Evolutionary conservation across 2,113 vertebrate genomes (phyloP).

Genomic region (Pitta sordida): DNA sequence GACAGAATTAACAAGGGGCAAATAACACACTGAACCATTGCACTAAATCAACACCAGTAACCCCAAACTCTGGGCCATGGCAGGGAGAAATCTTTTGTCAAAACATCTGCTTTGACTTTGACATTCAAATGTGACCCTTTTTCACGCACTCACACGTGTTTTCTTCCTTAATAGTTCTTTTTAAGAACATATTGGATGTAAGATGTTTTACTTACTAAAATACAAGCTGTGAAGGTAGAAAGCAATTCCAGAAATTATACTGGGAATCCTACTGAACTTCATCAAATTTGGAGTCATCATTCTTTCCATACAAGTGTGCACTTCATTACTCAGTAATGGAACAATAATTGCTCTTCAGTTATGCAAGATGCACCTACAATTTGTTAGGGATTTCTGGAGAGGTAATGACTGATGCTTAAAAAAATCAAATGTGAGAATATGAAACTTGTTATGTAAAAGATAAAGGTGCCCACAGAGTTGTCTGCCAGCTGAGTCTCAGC

Average conservation of each 20-base stretch:
- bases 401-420: slow-evolving; percentile 22
- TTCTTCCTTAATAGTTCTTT: not conserved
- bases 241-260: not conserved
- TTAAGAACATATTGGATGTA: not conserved
- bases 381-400: slow-evolving; percentile 36
- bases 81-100: not conserved
- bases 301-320: not conserved
- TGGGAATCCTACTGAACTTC: not conserved
- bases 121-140: not conserved
- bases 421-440: slow-evolving; percentile 13
- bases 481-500: slow-evolving; percentile 7
- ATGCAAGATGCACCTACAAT: slow-evolving; percentile 31
- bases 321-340: slow-evolving; percentile 49
- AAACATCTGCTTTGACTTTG: not conserved
- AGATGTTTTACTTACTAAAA: not conserved
- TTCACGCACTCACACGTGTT: not conserved
- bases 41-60: not conserved
- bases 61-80: not conserved
- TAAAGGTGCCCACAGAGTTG: not conserved
- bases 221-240: not conserved
- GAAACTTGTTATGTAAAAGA: slow-evolving; percentile 6
- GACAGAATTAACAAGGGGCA: not conserved
- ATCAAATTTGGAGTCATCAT: slow-evolving; percentile 16
- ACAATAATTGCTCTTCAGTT: slow-evolving; percentile 34
- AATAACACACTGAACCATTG: not conserved